These are phyloP conservation scores for Anodontia alba DNA, from an alignment of 2,888 invertebrate species.

Conservation along the genomic window DNA sequence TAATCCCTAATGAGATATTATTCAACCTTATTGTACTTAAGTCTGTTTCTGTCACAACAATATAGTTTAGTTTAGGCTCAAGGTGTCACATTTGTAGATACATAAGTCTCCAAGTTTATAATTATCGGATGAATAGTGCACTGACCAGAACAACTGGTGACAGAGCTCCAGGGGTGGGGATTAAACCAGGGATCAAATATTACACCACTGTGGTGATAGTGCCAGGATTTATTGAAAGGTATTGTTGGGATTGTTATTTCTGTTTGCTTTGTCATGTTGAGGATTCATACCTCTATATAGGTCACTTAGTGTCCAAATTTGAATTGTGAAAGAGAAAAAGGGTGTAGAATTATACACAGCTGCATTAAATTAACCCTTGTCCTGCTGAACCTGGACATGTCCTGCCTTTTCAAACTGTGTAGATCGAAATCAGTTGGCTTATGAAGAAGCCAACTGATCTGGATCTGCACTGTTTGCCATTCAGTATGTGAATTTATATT, in stretches of 20 bases:
- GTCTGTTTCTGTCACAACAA: background rate
- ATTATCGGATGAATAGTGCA: background rate
- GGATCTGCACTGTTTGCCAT: too few relatives aligned
- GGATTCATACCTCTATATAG: background rate
- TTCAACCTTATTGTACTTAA: background rate
- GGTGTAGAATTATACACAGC: too few relatives aligned
- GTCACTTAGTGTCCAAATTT: too few relatives aligned
- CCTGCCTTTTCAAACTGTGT: too few relatives aligned
- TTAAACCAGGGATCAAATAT: slow-evolving; percentile 5
- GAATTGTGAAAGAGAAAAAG: too few relatives aligned
- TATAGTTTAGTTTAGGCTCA: background rate
- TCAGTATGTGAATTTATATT: too few relatives aligned
- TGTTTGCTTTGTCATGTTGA: background rate
- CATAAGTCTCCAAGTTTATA: background rate
- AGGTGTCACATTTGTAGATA: background rate
- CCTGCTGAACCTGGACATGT: too few relatives aligned
- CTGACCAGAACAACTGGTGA: background rate
- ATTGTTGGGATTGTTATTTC: background rate
- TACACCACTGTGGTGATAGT: background rate
- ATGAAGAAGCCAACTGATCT: too few relatives aligned
- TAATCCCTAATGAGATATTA: too few relatives aligned
- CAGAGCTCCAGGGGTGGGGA: slow-evolving; percentile 4
- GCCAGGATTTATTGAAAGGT: background rate
- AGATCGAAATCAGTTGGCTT: too few relatives aligned
- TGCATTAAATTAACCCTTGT: too few relatives aligned